Base-by-base conservation (phyloP, 2,888 invertebrate species). In the Drosophila kuntzei region DNA sequence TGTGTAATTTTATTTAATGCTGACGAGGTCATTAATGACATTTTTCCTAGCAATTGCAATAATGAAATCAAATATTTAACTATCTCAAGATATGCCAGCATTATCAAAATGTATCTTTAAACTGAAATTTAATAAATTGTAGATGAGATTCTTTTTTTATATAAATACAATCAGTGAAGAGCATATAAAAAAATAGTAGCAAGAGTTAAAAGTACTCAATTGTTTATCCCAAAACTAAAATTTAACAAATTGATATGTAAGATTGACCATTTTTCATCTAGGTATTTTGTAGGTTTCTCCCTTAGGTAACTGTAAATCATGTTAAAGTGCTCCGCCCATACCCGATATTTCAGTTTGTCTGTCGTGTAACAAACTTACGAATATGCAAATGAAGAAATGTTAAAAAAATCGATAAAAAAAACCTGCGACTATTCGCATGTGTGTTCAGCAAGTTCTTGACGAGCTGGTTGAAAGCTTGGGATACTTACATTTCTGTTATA, bases 381-480 rank as follows among this genome's bases (percentile, higher is more conserved):
- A 47, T 60, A 60, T 67, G 60, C 51, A 66, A 67, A 67, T 69
- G 50, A 50, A 36, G 25, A 34, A 27, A n/a, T 12, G 11, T n/a
- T 29, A 46, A 36, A 32, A 6, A 60, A 69, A 69, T 67, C 69
- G 36, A 69, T 69, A 57, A 39, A 37, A 55, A 16, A 37, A 55
- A 16, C 32, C 41, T 36, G 14, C n/a, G 36, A 47, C 49, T 34
- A 22, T 20, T 39, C 6, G 20, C 27, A 11, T 39, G 51, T 29
- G 8, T 49, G 20, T 46, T 49, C 2, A 29, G 18, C 65, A 49
- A 59, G 41, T 37, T 64, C 32, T 36, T 37, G 53, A 64, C 20
- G 36, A 54, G 29, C 18, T 61, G 37, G 27, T 34, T 14, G 43
- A 61, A 12, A 14, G 25, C 18, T 43, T 8, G 12, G 12, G 29